A percentile compares a stretch with the other conserved stretches of the same genome.
Evolutionary conservation across 2,888 invertebrate genomes (phyloP).

Genomic region (Scaeva pyrastri): DNA sequence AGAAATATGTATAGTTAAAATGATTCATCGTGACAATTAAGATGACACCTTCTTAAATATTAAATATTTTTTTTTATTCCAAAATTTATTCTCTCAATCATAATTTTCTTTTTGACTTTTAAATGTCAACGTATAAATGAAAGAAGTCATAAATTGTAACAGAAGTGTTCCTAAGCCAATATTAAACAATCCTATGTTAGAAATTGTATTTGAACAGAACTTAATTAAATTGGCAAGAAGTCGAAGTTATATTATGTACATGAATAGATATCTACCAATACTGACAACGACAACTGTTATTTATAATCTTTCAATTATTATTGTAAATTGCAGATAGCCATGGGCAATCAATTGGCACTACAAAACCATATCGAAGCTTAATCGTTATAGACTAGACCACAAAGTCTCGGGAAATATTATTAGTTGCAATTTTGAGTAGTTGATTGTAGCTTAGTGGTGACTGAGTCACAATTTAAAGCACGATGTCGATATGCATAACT

Average conservation of each 20-base stretch:
- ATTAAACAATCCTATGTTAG: too few species aligned
- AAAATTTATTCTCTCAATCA: too few species aligned
- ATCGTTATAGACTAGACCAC: constrained; percentile 9
- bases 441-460: neutral
- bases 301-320: neutral
- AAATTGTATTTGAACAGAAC: too few species aligned
- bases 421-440: neutral
- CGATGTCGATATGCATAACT: neutral
- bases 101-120: too few species aligned
- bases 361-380: neutral
- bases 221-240: too few species aligned
- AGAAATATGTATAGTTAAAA: neutral
- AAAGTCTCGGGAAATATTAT: constrained; percentile 9
- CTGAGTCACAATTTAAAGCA: neutral
- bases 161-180: too few species aligned
- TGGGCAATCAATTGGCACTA: constrained; percentile 1
- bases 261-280: neutral
- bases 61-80: too few species aligned
- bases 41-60: too few species aligned
- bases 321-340: constrained; percentile 2
- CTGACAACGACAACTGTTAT: neutral
- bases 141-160: too few species aligned
- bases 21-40: constrained; percentile 1
- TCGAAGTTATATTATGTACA: too few species aligned
- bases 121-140: too few species aligned